Base-by-base conservation (phyloP, 2,888 invertebrate species). In the Sialis lutaria region DNA sequence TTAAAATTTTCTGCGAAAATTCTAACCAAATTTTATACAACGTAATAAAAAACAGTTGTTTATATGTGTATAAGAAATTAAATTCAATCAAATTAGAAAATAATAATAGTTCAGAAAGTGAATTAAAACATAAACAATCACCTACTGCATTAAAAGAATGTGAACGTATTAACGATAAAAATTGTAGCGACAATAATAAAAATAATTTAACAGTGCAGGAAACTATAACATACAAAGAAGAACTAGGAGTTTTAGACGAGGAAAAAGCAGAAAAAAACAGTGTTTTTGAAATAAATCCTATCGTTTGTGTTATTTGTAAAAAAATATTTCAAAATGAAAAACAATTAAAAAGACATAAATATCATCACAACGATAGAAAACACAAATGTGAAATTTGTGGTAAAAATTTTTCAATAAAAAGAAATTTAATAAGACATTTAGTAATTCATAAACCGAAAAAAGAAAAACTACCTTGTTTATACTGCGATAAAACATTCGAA, bases 1-100 rank as follows among this genome's bases (percentile, higher is more conserved):
- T 43, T 12, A 43, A 43, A 43, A 10, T 13, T 10, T 43, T 43
- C 6, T 43, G 43, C 22, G 43, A 43, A 12, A 43, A 10, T 43
- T 43, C 43, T 34, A 34, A 43, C 33, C 33, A 43, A 43, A 10
- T 43, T 33, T 33, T 43, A 10, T 12, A 34, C 7, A 32, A 34
- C 6, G 7, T 32, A n/a, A 8, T 43, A 8, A 32, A 43, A 33
- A 32, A 37, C 37, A 6, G 4, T 22, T 22, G 22, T 22, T 2
- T 22, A 22, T 22, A 22, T 22, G 22, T 22, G 22, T 22, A 22
- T 4, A 22, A 22, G 22, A 22, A 22, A 22, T 22, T 22, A 22
- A 22, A 22, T 22, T 22, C 22, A 22, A 22, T 22, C 22, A 22
- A 22, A 22, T 22, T 22, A 22, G 22, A 22, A 22, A 4, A 22